Evolutionary conservation across 1,140 invertebrate species (phyloP), one percentile per base, ranked within the genome.

Genomic region (Lepidostoma basale): DNA sequence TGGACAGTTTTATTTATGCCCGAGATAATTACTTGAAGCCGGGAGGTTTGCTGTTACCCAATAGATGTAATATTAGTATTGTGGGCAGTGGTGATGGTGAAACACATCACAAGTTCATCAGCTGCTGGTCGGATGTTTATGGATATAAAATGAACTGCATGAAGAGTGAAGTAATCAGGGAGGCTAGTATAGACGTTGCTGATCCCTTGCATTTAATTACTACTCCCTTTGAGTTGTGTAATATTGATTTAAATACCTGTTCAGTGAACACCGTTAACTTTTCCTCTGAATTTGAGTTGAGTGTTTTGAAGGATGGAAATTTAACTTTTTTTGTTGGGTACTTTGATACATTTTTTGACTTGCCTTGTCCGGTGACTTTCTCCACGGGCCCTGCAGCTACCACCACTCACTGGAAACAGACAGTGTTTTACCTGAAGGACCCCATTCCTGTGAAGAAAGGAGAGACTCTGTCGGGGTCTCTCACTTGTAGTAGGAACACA

Each of bases 331-430:
- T 98, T 58, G 91, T 95, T 59, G 95, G 94, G 12, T 98, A 95
- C 84, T 99, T 99, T 82, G 92, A 95, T 81, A 90, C 90, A n/a
- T 89, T 89, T 73, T 96, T 96, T 77, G 91, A 94, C 72, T 76
- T 94, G 56, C 87, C 89, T 1, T 84, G 86, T 74, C 78, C 84
- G 22, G 80, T 89, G 12, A 79, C 84, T 25, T 87, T 95, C 70
- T 89, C 88, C 47, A 95, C 93, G 74, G 91, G 90, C 62, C 95
- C 90, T 70, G 83, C 80, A 71, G 83, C 81, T 75, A 88, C 86
- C 76, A 85, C 86, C 68, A 99, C 98, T 14, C 97, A 99, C 83
- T 99, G 97, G 97, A 97, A 98, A 77, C 97, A 99, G 83, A 98
- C 95, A 1, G 88, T 96, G 4, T 89, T 95, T 75, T 96, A 95